Conservation (phyloP, 2,113 vertebrate genomes). For the Elanoides forficatus region DNA sequence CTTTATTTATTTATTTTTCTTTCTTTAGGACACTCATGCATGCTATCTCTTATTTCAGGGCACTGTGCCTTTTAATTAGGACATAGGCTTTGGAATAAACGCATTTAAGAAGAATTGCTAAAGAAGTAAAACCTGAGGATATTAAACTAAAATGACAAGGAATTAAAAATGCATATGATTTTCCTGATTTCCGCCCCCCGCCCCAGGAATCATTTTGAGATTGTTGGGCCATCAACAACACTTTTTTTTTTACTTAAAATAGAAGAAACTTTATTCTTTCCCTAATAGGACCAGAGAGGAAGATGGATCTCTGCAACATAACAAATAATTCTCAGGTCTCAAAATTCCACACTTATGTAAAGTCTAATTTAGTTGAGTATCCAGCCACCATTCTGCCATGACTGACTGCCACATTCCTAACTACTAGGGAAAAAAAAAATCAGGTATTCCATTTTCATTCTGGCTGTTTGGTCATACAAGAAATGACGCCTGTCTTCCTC, state of each 20-base stretch:
- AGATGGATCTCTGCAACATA: not conserved
- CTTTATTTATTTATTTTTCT: slow-evolving; percentile 27
- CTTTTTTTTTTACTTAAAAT: not conserved
- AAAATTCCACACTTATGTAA: not conserved
- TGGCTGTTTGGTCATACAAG: not conserved
- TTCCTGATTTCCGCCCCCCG: not conserved
- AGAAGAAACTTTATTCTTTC: not conserved
- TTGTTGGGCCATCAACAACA: not conserved
- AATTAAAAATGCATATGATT: not conserved
- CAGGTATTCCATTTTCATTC: not conserved
- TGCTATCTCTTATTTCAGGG: slow-evolving; percentile 8
- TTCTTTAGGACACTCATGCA: slow-evolving; percentile 16
- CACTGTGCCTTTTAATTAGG: slow-evolving; percentile 38
- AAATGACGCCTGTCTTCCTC: not conserved
- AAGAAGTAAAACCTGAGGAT: not conserved
- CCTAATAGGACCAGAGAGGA: not conserved
- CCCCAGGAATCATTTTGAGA: not conserved
- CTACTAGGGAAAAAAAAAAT: not conserved
- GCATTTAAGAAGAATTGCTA: not conserved
- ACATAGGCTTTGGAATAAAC: not conserved
- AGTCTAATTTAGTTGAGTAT: not conserved
- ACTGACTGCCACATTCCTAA: not conserved
- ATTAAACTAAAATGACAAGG: not conserved
- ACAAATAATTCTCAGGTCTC: not conserved
- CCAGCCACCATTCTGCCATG: not conserved